phyloP scores from a whole-genome alignment of 2,113 vertebrate genomes.

The Tupaia chinensis region DNA sequence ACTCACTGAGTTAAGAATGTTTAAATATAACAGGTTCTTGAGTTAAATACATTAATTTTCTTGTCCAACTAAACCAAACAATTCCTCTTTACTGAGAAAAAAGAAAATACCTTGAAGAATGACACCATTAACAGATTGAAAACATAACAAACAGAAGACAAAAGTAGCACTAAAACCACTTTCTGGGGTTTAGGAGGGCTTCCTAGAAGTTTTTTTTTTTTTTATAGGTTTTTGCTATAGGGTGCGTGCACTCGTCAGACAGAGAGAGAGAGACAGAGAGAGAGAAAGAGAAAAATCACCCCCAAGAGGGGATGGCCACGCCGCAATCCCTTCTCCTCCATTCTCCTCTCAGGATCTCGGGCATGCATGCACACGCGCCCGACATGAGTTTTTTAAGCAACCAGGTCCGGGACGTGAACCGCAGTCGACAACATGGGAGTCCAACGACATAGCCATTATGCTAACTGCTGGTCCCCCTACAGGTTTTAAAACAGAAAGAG shows the following conservation, averaged over 20 bases:
- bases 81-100: neutral
- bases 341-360: no score
- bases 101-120: slow-evolving; percentile 33
- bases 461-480: neutral
- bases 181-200: neutral
- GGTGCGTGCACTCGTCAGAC: no score
- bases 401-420: no score
- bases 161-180: neutral
- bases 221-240: no score
- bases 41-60: slow-evolving; percentile 24
- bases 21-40: slow-evolving; percentile 12
- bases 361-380: no score
- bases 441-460: no score
- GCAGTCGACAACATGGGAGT: no score
- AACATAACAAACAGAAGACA: neutral
- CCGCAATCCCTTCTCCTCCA: no score
- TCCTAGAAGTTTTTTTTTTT: neutral
- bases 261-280: no score
- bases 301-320: no score
- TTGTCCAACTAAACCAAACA: slow-evolving; percentile 20
- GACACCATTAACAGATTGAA: slow-evolving; percentile 2
- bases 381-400: no score
- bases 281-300: no score
- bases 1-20: neutral
- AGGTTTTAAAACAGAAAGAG: slow-evolving; percentile 38